Evolutionary conservation across 2,113 vertebrate genomes (phyloP).

Genomic region (Xiphophorus maculatus): DNA sequence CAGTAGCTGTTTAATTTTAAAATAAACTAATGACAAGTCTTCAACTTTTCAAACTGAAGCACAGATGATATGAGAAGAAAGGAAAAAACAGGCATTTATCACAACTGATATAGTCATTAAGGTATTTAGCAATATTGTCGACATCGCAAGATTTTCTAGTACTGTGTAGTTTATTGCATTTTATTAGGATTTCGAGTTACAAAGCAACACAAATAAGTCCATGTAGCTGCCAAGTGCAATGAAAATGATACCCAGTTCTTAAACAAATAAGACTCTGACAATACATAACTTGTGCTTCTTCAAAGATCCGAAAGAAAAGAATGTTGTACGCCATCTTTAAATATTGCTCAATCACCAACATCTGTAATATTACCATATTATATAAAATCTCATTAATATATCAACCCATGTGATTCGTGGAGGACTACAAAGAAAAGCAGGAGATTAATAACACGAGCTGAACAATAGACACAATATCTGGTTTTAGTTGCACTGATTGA

Average conservation of each 20-base stretch:
- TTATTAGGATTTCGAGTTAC: background rate
- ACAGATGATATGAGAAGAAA: no score
- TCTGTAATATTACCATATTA: background rate
- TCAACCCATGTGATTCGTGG: background rate
- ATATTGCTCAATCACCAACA: background rate
- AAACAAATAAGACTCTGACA: no score
- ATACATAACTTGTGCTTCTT: no score
- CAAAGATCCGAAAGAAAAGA: no score
- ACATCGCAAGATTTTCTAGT: no score
- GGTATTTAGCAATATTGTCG: no score
- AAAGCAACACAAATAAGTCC: background rate
- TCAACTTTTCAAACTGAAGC: background rate
- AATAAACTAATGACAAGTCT: background rate
- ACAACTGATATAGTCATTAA: no score
- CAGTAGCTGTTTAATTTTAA: background rate
- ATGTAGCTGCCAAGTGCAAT: no score
- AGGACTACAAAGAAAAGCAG: background rate
- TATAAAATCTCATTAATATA: background rate
- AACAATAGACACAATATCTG: background rate
- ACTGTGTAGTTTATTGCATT: background rate
- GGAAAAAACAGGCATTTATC: no score
- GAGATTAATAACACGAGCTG: background rate
- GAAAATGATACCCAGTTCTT: no score
- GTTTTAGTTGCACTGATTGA: background rate
- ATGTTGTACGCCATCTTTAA: background rate